A percentile compares a stretch with the other conserved stretches of the same genome.
These are phyloP conservation scores for Neoarius graeffei DNA, from an alignment of 2,113 vertebrate genomes.

Conservation along the genomic window DNA sequence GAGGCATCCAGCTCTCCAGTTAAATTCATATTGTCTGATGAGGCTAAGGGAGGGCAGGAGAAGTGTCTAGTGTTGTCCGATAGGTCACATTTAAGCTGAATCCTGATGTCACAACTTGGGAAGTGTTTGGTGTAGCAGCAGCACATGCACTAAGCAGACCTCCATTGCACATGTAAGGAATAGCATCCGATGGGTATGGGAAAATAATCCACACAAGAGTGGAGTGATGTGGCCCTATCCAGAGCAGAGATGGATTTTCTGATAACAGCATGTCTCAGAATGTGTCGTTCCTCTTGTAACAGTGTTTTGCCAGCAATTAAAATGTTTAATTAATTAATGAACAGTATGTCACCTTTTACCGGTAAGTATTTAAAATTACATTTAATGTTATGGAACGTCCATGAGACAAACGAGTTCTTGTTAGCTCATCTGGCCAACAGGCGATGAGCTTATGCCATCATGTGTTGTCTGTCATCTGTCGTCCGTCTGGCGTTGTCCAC, in stretches of 20 bases:
- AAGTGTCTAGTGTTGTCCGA: constrained; percentile 24
- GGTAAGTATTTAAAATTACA: background rate
- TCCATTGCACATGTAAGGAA: background rate
- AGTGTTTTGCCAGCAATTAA: background rate
- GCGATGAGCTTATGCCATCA: too few species aligned
- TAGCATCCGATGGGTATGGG: background rate
- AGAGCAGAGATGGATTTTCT: background rate
- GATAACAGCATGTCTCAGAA: background rate
- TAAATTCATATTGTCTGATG: constrained; percentile 32
- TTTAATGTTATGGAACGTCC: background rate
- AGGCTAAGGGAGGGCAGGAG: constrained; percentile 20
- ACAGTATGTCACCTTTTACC: background rate
- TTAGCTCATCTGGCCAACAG: background rate
- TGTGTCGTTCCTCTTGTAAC: background rate
- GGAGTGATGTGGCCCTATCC: background rate
- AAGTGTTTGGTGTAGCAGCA: constrained; percentile 20
- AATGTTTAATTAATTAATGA: background rate
- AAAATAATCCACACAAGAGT: background rate
- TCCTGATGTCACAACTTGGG: constrained; percentile 36
- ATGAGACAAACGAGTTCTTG: background rate
- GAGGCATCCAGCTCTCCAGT: constrained; percentile 34
- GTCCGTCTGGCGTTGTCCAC: too few species aligned
- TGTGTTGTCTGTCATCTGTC: too few species aligned
- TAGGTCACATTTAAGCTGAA: constrained; percentile 43
- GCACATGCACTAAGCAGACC: background rate